Conservation (phyloP, 1,140 invertebrate genomes). For the Cecropterus lyciades region DNA sequence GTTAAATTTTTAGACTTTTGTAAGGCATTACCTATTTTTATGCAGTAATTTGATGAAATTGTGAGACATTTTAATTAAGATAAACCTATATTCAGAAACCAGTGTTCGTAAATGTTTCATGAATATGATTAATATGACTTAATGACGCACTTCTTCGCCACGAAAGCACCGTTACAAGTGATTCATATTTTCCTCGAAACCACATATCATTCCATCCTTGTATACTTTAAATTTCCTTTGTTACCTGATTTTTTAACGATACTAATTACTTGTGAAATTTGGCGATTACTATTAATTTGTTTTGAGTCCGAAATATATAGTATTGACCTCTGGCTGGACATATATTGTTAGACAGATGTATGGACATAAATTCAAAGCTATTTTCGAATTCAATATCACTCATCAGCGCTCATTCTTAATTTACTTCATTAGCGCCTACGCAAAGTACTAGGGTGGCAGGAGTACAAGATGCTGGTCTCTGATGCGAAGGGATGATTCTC, state of each 20-base stretch:
- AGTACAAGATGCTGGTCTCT: conserved; percentile 1
- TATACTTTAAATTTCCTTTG: not conserved
- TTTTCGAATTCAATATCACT: not conserved
- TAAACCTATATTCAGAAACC: not conserved
- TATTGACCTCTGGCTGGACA: too few relatives aligned
- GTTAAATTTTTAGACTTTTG: too few relatives aligned
- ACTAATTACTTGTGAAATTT: not conserved
- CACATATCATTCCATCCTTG: conserved; percentile 6
- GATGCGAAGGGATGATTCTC: conserved; percentile 33
- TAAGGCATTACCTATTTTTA: too few relatives aligned
- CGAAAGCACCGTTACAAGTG: conserved; percentile 18
- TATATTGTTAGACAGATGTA: too few relatives aligned
- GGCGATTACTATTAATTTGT: too few relatives aligned
- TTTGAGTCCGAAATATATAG: too few relatives aligned
- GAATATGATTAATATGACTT: conserved; percentile 5
- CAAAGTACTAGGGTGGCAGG: conserved; percentile 19
- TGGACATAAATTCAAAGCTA: too few relatives aligned
- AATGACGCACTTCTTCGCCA: conserved; percentile 12
- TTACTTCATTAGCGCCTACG: conserved; percentile 22
- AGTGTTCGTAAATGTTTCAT: not conserved
- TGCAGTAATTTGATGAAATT: too few relatives aligned
- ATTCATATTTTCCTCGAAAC: conserved; percentile 20
- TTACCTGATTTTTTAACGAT: not conserved
- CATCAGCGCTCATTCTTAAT: not conserved
- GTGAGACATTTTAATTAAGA: too few relatives aligned